Conservation (phyloP, 1,140 invertebrate genomes). For the Bombus waltoni region DNA sequence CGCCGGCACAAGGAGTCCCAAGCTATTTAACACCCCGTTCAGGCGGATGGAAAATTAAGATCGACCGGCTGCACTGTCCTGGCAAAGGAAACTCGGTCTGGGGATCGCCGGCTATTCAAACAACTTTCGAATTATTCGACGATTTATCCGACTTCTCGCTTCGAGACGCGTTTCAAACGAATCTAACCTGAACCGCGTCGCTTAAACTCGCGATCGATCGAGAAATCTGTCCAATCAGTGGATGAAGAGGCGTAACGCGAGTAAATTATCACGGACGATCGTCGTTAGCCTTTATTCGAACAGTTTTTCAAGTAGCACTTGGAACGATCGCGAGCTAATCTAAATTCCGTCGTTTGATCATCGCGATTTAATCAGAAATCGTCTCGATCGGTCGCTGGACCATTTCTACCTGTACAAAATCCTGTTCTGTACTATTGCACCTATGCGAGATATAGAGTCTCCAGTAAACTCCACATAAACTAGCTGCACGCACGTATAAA, state of each 20-base stretch:
- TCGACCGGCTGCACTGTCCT: neutral
- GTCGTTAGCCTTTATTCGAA: neutral
- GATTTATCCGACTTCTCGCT: constrained; percentile 12
- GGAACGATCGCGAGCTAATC: too few species aligned
- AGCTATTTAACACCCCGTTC: constrained; percentile 28
- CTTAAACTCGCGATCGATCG: neutral
- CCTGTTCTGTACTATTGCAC: too few species aligned
- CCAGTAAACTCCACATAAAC: too few species aligned
- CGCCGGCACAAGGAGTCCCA: constrained; percentile 10
- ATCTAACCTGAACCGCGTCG: neutral
- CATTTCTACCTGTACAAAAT: too few species aligned
- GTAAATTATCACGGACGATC: neutral
- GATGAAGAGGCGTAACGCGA: too few species aligned
- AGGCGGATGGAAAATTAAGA: constrained; percentile 39
- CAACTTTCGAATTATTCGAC: constrained; percentile 14
- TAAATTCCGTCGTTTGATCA: too few species aligned
- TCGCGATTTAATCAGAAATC: too few species aligned
- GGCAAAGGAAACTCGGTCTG: neutral
- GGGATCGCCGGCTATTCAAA: constrained; percentile 27
- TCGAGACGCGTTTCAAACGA: neutral
- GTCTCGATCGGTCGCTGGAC: too few species aligned
- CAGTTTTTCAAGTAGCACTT: neutral
- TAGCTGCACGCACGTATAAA: too few species aligned
- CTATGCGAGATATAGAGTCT: too few species aligned
- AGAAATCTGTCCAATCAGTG: neutral